Evolutionary conservation across 2,113 vertebrate species (phyloP), one percentile per base, ranked within the genome.

Genomic region (Cranoglanis bouderius): DNA sequence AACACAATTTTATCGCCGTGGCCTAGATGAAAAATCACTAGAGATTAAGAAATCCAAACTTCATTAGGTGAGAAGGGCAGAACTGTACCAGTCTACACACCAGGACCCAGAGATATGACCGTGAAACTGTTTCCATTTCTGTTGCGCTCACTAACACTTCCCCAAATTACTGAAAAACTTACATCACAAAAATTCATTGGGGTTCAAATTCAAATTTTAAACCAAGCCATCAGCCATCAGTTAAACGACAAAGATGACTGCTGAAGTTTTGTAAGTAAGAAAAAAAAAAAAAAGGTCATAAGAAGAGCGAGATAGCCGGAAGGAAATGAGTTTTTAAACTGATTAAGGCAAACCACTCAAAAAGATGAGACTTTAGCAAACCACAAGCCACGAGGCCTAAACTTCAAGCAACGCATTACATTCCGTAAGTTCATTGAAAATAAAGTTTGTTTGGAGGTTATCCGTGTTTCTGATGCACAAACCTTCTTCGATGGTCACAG

Each of bases 281-380:
- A 32, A 80, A 6, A 78, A n/a, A 78, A 2, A 46, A 49, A 8
- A 70, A 85, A 72, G 55, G 4, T 18, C 40, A n/a, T 4, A 59
- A 63, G 7, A 18, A 40, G 18, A 70, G 9, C 18, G 35, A 19
- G 55, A 61, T 13, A 51, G 29, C 75, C 46, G 4, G 24, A 61
- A 51, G 40, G 21, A 87, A 67, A 87, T 32, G 21, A 82, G n/a
- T 32, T 67, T 43, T 82, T 43, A 70, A 38, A 67, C 49, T 43
- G 59, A n/a, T 24, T 21, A 38, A 87, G n/a, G 35, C 43, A 70
- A 70, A 55, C 86, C 82, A 88, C 70, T 51, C 49, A 12, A 84
- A 63, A 84, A 88, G n/a, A 81, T 38, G 19, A 65, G 43, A 87
- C 75, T 65, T 83, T 26, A 40, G 38, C 24, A 63, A 81, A 88